A percentile compares a stretch with the other conserved stretches of the same genome.
These are phyloP conservation scores for Brenthis hecate DNA, from an alignment of 2,888 invertebrate genomes.

Conservation along the genomic window DNA sequence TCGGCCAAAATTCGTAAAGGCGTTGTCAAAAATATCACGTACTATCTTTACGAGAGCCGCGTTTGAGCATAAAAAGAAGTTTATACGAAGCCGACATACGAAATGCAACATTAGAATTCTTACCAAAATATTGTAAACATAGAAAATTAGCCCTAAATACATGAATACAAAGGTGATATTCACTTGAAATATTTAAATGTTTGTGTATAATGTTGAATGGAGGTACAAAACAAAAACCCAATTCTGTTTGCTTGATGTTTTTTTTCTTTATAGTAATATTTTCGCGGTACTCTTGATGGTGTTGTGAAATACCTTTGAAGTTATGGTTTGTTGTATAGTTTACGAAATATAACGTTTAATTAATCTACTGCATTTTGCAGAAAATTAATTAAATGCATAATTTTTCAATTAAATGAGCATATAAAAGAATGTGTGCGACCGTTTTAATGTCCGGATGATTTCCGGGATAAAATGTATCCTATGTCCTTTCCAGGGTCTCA, in stretches of 20 bases:
- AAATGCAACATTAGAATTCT: slow-evolving; percentile 39
- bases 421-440: too few species aligned
- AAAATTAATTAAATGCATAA: too few species aligned
- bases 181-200: slow-evolving; percentile 8
- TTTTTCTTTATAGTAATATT: slow-evolving; percentile 59
- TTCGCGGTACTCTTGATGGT: slow-evolving; percentile 32
- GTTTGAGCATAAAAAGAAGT: slow-evolving; percentile 74
- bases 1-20: slow-evolving; percentile 45
- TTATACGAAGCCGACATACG: slow-evolving; percentile 55
- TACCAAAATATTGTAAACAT: slow-evolving; percentile 2
- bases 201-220: slow-evolving; percentile 44
- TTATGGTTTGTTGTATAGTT: too few species aligned
- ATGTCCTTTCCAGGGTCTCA: too few species aligned
- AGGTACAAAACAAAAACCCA: slow-evolving; percentile 59
- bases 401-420: too few species aligned
- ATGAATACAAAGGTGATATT: slow-evolving; percentile 15
- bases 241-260: slow-evolving; percentile 55
- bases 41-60: slow-evolving; percentile 67
- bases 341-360: too few species aligned
- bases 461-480: too few species aligned
- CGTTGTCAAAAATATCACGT: slow-evolving; percentile 76
- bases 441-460: too few species aligned
- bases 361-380: too few species aligned
- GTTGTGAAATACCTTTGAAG: slow-evolving; percentile 17
- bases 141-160: slow-evolving; percentile 26